A percentile compares a stretch with the other conserved stretches of the same genome.
phyloP scores from a whole-genome alignment of 2,888 invertebrate genomes.

The Pristionchus japonicus region DNA sequence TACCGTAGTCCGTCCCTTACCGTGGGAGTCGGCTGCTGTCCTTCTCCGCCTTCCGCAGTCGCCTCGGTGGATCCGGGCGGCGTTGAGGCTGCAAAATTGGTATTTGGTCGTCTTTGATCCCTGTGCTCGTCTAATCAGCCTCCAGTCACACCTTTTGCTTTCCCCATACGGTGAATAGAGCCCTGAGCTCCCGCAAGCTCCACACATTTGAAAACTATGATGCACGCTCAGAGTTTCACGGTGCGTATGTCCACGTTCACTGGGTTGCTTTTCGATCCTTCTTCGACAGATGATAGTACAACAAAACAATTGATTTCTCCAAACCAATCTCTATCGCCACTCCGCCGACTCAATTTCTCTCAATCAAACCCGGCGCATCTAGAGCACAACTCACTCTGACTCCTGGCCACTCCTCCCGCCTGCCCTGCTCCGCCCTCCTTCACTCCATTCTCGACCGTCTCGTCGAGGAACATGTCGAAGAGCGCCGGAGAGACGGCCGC shows the following conservation, averaged over 20 bases:
- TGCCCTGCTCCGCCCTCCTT: background rate
- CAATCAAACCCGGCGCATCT: background rate
- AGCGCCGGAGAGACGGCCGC: constrained; percentile 71
- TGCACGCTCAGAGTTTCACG: too few relatives aligned
- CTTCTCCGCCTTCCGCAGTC: background rate
- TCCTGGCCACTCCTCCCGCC: background rate
- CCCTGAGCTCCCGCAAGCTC: too few relatives aligned
- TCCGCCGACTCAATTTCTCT: too few relatives aligned
- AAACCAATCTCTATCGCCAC: too few relatives aligned
- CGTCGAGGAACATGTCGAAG: constrained; percentile 67
- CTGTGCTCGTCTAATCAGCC: background rate
- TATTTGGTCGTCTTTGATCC: background rate
- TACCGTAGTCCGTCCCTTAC: background rate
- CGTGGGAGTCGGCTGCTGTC: constrained; percentile 16
- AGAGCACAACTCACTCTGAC: constrained; percentile 45
- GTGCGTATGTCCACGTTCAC: too few relatives aligned
- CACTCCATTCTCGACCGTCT: background rate
- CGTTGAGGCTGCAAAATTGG: background rate
- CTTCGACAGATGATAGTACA: too few relatives aligned
- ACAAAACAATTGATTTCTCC: too few relatives aligned
- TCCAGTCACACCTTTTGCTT: too few relatives aligned
- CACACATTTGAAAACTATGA: too few relatives aligned
- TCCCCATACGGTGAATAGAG: too few relatives aligned
- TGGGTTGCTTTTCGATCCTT: too few relatives aligned
- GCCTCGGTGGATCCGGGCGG: background rate